Evolutionary conservation across 2,113 vertebrate species (phyloP), one percentile per base, ranked within the genome.

Genomic region (Alosa alosa): DNA sequence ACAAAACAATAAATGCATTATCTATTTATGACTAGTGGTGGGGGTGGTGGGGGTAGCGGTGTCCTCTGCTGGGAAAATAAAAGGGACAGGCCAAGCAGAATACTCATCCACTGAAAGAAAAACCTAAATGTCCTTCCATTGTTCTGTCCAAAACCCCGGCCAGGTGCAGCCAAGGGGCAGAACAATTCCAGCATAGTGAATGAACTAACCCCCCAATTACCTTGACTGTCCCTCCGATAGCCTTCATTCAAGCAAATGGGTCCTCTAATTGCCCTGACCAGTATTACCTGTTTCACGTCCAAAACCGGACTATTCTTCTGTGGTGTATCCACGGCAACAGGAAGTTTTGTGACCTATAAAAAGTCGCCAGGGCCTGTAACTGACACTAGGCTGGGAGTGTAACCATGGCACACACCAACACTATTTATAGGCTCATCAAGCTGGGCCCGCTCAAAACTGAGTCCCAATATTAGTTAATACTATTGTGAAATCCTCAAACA

Each of bases 301-400:
- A 89, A 90, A 91, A 91, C 82, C 47, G 44, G 83, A 50, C 91
- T 91, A 87, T 92, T 93, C 91, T 93, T 91, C 90, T 86, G 86
- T 86, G 88, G 88, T 90, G 94, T 94, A 92, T 92, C 94, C 93
- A 86, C 86, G 91, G 93, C 92, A 94, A 95, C 93, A 90, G 89
- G 91, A 93, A 93, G 92, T 92, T 93, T 94, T 89, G 87, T 91
- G 92, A 92, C 93, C 94, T 93, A 93, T 93, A 94, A 95, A 94
- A 94, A 94, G 92, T 94, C 90, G 84, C 72, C 90, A 86, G 90
- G 90, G 92, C 91, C 90, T 88, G 92, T 93, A 94, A 95, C 90
- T 88, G 91, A 95, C 90, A 91, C 86, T 55, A 72, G 87, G 88
- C 86, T 50, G 86, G 86, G 88, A 85, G 87, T 93, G 90, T 94